A percentile compares a stretch with the other conserved stretches of the same genome.
Conservation (phyloP, 2,888 invertebrate species). For the Muscina levida region DNA sequence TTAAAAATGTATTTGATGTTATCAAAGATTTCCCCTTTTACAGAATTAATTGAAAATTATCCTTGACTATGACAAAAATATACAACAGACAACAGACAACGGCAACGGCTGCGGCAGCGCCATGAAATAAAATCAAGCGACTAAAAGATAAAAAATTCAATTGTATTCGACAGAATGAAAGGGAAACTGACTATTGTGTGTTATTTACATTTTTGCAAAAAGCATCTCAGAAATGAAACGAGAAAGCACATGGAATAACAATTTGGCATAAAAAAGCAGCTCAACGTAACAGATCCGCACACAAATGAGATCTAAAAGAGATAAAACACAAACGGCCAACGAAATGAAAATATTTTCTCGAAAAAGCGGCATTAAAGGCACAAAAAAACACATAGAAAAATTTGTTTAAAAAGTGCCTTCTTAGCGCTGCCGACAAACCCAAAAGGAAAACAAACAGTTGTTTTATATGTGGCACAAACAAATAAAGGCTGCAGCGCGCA, state of each 20-base stretch:
- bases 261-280: slow-evolving; percentile 47
- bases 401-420: slow-evolving; percentile 51
- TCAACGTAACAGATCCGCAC: slow-evolving; percentile 49
- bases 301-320: slow-evolving; percentile 32
- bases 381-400: slow-evolving; percentile 37
- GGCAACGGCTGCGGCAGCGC: neutral
- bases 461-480: neutral
- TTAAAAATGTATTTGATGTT: too few relatives aligned
- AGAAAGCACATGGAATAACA: slow-evolving; percentile 16
- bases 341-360: neutral
- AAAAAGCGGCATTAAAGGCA: neutral
- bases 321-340: slow-evolving; percentile 12
- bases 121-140: neutral
- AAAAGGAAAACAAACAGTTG: slow-evolving; percentile 17
- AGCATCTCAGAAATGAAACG: slow-evolving; percentile 35
- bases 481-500: slow-evolving; percentile 5
- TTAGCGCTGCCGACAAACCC: slow-evolving; percentile 23
- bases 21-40: slow-evolving; percentile 42
- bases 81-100: neutral
- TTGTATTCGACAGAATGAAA: slow-evolving; percentile 59
- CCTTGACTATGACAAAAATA: slow-evolving; percentile 37
- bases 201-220: slow-evolving; percentile 5
- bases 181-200: slow-evolving; percentile 56
- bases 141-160: slow-evolving; percentile 41
- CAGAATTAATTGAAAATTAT: slow-evolving; percentile 44